Evolutionary conservation across 1,140 invertebrate species (phyloP).

Genomic region (Eubasilissa regina): DNA sequence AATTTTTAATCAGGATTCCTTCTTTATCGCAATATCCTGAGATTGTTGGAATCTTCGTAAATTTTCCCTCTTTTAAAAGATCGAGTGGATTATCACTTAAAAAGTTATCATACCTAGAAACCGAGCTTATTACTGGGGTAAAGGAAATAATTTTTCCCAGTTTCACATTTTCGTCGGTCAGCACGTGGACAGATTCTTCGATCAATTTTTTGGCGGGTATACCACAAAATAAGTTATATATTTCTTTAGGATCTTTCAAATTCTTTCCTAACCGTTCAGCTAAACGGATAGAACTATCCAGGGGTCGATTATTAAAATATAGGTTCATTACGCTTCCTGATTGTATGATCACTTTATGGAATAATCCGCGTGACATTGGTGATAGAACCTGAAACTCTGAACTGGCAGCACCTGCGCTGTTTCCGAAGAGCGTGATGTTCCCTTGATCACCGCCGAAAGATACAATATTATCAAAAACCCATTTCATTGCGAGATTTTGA

Average conservation of each 20-base stretch:
- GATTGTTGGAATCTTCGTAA: slow-evolving; percentile 67
- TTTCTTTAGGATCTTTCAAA: slow-evolving; percentile 58
- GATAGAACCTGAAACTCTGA: slow-evolving; percentile 72
- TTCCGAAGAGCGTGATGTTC: slow-evolving; percentile 74
- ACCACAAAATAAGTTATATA: slow-evolving; percentile 63
- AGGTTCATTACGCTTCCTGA: slow-evolving; percentile 72
- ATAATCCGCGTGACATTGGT: slow-evolving; percentile 71
- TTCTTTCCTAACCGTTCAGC: slow-evolving; percentile 19
- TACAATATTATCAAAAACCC: slow-evolving; percentile 76
- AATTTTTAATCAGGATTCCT: slow-evolving; percentile 55
- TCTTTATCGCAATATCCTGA: slow-evolving; percentile 65
- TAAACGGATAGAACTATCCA: slow-evolving; percentile 67
- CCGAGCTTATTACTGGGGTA: slow-evolving; percentile 65
- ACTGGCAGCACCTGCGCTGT: slow-evolving; percentile 74
- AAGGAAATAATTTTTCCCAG: slow-evolving; percentile 66
- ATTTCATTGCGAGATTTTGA: slow-evolving; percentile 71
- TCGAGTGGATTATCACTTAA: slow-evolving; percentile 63
- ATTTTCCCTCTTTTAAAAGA: slow-evolving; percentile 63
- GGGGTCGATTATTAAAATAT: slow-evolving; percentile 76
- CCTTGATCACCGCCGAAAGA: slow-evolving; percentile 75
- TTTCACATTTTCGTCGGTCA: slow-evolving; percentile 59
- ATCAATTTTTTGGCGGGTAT: slow-evolving; percentile 64
- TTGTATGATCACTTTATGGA: slow-evolving; percentile 75
- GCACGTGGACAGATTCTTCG: slow-evolving; percentile 59
- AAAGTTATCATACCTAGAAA: slow-evolving; percentile 67